Base-by-base conservation (phyloP, 2,888 invertebrate species). In the Meghimatium bilineatum region DNA sequence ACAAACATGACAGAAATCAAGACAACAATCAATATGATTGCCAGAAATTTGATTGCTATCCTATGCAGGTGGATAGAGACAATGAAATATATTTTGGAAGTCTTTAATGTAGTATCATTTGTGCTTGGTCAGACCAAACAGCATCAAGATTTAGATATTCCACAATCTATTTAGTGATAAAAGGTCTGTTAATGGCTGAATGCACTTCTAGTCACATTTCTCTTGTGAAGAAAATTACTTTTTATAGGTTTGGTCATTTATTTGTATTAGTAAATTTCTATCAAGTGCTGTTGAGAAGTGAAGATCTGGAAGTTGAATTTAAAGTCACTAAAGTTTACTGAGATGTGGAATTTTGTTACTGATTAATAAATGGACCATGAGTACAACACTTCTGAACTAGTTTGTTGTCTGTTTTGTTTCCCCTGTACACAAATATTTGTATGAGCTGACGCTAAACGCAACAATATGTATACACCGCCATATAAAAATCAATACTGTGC, bases 351-450 rank as follows among this genome's bases (percentile, higher is more conserved):
- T 49, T 74, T 49, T 74, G 72, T 74, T 74, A 49, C 20, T 49
- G 49, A 74, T 74, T 29, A 74, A 49, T 74, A 74, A 74, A 74
- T 74, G 72, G 72, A 49, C 3, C 49, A 49, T 74, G 72, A 74
- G 72, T 74, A 29, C 44, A 74, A 6, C 49, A n/a, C 49, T 29
- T 29, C 29, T 29, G 5, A 49, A 49, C 17, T 49, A n/a, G n/a
- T 29, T 14, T 44, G 8, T n/a, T 49, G 10, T 12, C 5, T 44
- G n/a, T 2, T 74, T 34, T 29, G 17, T 29, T 44, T 32, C 17
- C 66, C 32, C 10, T 32, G 32, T 2, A 29, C 5, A 20, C 14
- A 49, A 12, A 12, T 17, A 49, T 49, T 8, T 49, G 49, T 49
- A 17, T 49, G 8, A 12, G 49, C 49, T n/a, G n/a, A n/a, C n/a